These are phyloP conservation scores for Leptarthrus brevirostris DNA, from an alignment of 2,888 invertebrate genomes.

Conservation along the genomic window DNA sequence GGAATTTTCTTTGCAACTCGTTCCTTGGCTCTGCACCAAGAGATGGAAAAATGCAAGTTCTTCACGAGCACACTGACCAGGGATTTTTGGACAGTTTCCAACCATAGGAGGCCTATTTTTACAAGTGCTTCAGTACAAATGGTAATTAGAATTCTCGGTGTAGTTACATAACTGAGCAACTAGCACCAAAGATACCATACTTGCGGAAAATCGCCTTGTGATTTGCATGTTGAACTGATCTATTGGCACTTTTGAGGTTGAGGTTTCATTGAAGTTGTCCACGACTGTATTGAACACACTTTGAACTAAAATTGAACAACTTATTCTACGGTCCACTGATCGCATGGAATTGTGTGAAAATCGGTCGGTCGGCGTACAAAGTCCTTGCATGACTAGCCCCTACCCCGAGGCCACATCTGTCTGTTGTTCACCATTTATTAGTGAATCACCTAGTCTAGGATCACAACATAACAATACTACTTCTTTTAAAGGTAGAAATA, in stretches of 20 bases:
- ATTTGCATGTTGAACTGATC: slow-evolving; percentile 28
- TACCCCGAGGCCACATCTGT: slow-evolving; percentile 28
- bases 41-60: background rate
- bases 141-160: slow-evolving; percentile 31
- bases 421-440: background rate
- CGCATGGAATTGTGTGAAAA: slow-evolving; percentile 34
- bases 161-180: slow-evolving; percentile 6
- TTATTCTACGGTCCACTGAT: slow-evolving; percentile 33
- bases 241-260: slow-evolving; percentile 25
- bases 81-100: slow-evolving; percentile 39
- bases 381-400: slow-evolving; percentile 39
- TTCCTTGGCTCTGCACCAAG: background rate
- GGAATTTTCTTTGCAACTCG: background rate
- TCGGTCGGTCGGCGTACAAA: slow-evolving; percentile 11
- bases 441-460: slow-evolving; percentile 28
- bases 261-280: slow-evolving; percentile 32
- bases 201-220: slow-evolving; percentile 24
- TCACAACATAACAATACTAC: no score
- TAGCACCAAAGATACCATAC: slow-evolving; percentile 4
- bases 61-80: background rate
- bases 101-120: background rate
- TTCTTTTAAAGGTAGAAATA: no score
- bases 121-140: slow-evolving; percentile 6
- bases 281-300: slow-evolving; percentile 3
- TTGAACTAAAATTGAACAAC: slow-evolving; percentile 31